Evolutionary conservation across 2,797 vertebrate genomes (phyloP), one percentile per base, ranked within the genome.

Genomic region (Synaphobranchus kaupii): DNA sequence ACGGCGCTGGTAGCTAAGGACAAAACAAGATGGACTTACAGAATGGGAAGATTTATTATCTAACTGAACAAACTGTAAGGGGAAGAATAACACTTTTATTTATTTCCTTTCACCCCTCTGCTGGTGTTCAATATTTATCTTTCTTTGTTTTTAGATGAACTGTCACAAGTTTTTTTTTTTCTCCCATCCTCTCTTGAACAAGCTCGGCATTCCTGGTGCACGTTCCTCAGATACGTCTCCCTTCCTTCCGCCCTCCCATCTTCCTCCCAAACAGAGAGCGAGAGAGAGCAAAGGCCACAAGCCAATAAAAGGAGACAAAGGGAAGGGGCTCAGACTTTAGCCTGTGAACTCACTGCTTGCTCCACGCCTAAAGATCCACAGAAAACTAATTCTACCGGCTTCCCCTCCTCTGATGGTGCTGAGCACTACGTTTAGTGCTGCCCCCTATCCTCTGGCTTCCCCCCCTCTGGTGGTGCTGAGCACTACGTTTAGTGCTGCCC

Each of bases 71-170:
- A 90, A 90, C 84, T 78, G 63, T 58, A 78, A 80, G 85, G n/a
- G 48, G 48, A 52, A 83, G 87, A 71, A 34, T 66, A 87, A 87
- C 48, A 85, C 44, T 82, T 85, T 20, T 86, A 83, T 78, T 84
- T 87, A 85, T 87, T 84, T 80, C 60, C 86, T 89, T 47, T 81
- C 58, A 71, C 52, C 50, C 17, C 34, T 83, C 84, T 78, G 87
- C 68, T 84, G 78, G 71, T 84, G 87, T 88, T 88, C 87, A 86
- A 87, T 89, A 89, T 89, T 89, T 89, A 83, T 88, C 89, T 87
- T 86, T 84, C 87, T 87, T 88, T 89, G 87, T 85, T 84, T 63
- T 50, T 83, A 88, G 80, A 83, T 87, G 87, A 85, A 85, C 85
- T 48, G 80, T 89, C 85, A 87, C 89, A 87, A 82, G 78, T 89